These are phyloP conservation scores for Zaprionus bogoriensis DNA, from an alignment of 2,888 invertebrate genomes.

Conservation along the genomic window DNA sequence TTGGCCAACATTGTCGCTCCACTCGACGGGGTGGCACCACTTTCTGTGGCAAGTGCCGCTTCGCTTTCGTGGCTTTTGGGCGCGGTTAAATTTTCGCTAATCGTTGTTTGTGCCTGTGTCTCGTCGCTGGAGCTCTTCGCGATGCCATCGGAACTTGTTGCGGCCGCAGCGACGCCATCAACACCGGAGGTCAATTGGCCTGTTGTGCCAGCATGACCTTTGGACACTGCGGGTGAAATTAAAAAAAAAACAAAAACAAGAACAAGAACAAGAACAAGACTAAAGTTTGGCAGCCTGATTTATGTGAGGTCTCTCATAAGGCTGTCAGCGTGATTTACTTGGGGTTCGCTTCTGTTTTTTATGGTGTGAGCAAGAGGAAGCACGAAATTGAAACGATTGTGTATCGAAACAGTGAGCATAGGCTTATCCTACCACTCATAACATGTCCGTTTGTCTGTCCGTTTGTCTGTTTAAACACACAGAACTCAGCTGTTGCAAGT, in stretches of 20 bases:
- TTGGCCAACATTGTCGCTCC: constrained; percentile 68
- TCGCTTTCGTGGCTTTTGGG: constrained; percentile 80
- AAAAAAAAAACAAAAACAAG: background rate
- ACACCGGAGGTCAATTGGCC: constrained; percentile 39
- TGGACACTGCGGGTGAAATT: constrained; percentile 7
- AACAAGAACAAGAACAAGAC: no score
- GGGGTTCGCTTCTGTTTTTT: background rate
- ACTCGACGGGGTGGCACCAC: constrained; percentile 70
- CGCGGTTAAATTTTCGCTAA: constrained; percentile 81
- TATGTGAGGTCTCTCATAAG: background rate
- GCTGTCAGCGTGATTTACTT: background rate
- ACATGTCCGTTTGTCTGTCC: no score
- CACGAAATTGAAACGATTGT: no score
- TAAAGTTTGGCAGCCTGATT: background rate
- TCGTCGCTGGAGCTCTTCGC: constrained; percentile 80
- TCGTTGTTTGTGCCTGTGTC: constrained; percentile 82
- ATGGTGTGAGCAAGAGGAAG: background rate
- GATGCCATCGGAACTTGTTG: constrained; percentile 78
- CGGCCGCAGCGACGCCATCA: constrained; percentile 54
- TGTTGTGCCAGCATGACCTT: constrained; percentile 73
- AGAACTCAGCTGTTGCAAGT: no score
- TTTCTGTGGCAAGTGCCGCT: constrained; percentile 65
- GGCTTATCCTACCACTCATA: no score
- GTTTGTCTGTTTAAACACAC: no score
- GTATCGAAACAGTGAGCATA: no score